Base-by-base conservation (phyloP, 2,888 invertebrate species). In the Idaea dimidiata region DNA sequence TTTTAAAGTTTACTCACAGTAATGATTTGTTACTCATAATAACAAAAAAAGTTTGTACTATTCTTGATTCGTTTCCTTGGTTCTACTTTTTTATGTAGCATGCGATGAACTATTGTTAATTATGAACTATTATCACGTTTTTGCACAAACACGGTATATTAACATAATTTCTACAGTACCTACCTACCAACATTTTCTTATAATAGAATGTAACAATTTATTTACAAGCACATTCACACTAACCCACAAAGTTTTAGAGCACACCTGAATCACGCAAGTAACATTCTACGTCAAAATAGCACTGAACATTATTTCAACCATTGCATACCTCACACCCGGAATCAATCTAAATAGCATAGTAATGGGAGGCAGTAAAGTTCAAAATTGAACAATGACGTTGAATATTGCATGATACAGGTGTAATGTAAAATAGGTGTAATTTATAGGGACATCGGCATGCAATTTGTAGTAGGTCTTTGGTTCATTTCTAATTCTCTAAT, bases 331-430 rank as follows among this genome's bases (percentile, higher is more conserved):
- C 79, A 79, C 77, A 73, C 67, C 75, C 67, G 73, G 77, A 69
- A 68, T 67, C 79, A 78, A 78, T 80, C 76, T 72, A 77, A 79
- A 79, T 72, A 72, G 70, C 71, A 75, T 75, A 75, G 73, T 78
- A 79, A 66, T 62, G 65, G 65, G 62, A 62, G 64, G 77, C 73
- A 76, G 80, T 85, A 85, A 84, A 83, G 80, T 76, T 72, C 78
- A 79, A 82, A 83, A 84, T 85, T 82, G 81, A 80, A 83, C 77
- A 76, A 75, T 82, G 79, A 80, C 79, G 71, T 67, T 65, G 66
- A 24, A 24, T 64, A 65, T 72, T 68, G 68, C 69, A 69, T 68
- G 70, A 65, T 57, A 62, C 66, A 65, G 67, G 59, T 68, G 67
- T 60, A 65, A 70, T 67, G 73, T 74, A 71, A 73, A 33, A 70